Base-by-base conservation (phyloP, 2,797 vertebrate genomes). In the Micropoecilia bifurca region DNA sequence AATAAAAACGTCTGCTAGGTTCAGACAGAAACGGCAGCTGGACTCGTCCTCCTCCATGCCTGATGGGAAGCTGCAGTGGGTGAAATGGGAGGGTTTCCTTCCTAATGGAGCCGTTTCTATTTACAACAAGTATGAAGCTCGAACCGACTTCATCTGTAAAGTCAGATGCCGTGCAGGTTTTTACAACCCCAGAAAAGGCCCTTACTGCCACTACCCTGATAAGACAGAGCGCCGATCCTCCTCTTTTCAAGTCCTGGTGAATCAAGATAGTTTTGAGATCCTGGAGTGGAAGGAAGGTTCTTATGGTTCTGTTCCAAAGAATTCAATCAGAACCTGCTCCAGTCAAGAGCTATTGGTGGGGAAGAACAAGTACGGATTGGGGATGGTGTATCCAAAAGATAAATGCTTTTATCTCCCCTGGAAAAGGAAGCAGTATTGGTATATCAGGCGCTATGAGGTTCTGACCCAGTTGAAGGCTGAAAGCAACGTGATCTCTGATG, bases 61-160 rank as follows among this genome's bases (percentile, higher is more conserved):
- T 85, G 80, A 94, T 91, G 46, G 46, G 14, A 47, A 47, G 39
- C 39, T 88, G 91, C 43, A 72, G 50, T 6, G 36, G 71, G 36
- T 87, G 90, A 46, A 71, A 5, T 0, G 92, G 61, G 6, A 20
- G 14, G 16, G 33, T 1, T 20, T 0, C 7, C 79, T 95, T 43
- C 94, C 95, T 66, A 92, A 93, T 0, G 93, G 95, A 0, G 94
- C 93, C 0, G 88, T 95, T 6, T 85, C 90, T 3, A 95, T 95
- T 83, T 94, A 94, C 86, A 96, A 96, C 53, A 83, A 93, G 36
- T 95, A 95, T 82, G 88, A 92, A 0, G 30, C 90, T 61, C 95
- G 95, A 18, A 92, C 80, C 0, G 96, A 96, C 46, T 93, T 90
- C 14, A 59, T 94, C 73, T 90, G 89, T 75, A 91, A 90, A 61